A percentile compares a stretch with the other conserved stretches of the same genome.
Evolutionary conservation across 2,888 invertebrate genomes (phyloP).

Genomic region (Thumatha senex): DNA sequence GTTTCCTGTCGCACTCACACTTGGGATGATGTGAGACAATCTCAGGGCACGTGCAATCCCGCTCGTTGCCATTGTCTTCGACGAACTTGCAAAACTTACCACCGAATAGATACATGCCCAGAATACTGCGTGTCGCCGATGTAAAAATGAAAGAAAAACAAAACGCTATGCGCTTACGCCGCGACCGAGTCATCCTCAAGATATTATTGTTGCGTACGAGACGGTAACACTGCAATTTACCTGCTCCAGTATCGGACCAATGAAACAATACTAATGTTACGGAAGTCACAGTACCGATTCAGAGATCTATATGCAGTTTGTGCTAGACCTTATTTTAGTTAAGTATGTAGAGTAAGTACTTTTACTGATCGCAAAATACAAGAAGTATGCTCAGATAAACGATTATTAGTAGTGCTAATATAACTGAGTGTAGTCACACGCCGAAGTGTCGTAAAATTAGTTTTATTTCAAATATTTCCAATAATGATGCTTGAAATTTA

Average conservation of each 20-base stretch:
- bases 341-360: too few species aligned
- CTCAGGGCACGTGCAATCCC: slow-evolving; percentile 97
- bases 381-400: slow-evolving; percentile 25
- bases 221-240: slow-evolving; percentile 72
- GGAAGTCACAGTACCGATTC: slow-evolving; percentile 27
- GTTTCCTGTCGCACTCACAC: slow-evolving; percentile 98
- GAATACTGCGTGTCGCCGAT: slow-evolving; percentile 91
- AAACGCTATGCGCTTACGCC: slow-evolving; percentile 81
- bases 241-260: slow-evolving; percentile 20
- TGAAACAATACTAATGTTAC: slow-evolving; percentile 56
- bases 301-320: slow-evolving; percentile 34
- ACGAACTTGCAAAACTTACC: slow-evolving; percentile 99
- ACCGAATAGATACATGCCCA: slow-evolving; percentile 99
- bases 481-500: slow-evolving; percentile 30
- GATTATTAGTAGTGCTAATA: slow-evolving; percentile 35
- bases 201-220: slow-evolving; percentile 57
- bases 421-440: slow-evolving; percentile 35
- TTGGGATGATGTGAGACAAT: slow-evolving; percentile 93
- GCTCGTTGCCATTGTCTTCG: slow-evolving; percentile 91
- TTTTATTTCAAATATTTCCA: slow-evolving; percentile 46
- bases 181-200: slow-evolving; percentile 70
- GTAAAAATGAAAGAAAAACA: slow-evolving; percentile 81
- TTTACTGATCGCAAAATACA: too few species aligned
- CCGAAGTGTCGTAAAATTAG: slow-evolving; percentile 53
- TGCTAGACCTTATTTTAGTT: slow-evolving; percentile 17